Evolutionary conservation across 2,797 vertebrate species (phyloP).

Genomic region (Alfaro cultratus): DNA sequence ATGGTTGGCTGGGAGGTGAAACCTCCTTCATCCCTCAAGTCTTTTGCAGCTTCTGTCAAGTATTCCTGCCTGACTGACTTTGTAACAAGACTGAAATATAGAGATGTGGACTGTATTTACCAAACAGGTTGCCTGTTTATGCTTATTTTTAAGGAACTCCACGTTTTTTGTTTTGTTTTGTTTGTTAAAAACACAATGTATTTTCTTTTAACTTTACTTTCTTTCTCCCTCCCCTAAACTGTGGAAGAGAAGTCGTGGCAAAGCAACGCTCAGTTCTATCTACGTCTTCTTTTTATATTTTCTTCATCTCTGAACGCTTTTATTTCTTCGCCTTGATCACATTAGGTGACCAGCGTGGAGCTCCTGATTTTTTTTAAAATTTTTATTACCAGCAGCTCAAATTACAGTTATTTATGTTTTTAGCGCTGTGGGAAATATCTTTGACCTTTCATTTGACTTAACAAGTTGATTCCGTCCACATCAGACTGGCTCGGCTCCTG

Average conservation of each 20-base stretch:
- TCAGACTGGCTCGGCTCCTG: conserved; percentile 65
- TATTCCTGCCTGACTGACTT: neutral
- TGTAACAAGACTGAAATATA: neutral
- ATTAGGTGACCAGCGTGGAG: conserved; percentile 30
- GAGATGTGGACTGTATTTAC: neutral
- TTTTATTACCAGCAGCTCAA: conserved; percentile 32
- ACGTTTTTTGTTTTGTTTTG: neutral
- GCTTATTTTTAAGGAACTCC: neutral
- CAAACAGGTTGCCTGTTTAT: neutral
- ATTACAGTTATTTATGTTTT: conserved; percentile 51
- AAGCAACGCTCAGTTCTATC: conserved; percentile 14
- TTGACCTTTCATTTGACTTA: conserved; percentile 80
- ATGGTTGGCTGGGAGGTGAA: neutral
- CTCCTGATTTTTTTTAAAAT: conserved; percentile 7
- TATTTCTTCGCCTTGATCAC: conserved; percentile 13
- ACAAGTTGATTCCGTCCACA: conserved; percentile 76
- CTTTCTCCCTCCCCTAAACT: neutral
- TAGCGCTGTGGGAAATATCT: conserved; percentile 60
- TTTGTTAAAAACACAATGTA: neutral
- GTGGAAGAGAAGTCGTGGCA: neutral
- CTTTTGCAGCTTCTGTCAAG: neutral
- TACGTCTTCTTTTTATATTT: conserved; percentile 9
- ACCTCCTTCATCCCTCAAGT: neutral
- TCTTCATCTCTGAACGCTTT: conserved; percentile 15
- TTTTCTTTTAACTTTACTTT: neutral